Conservation (phyloP, 2,113 vertebrate species). For the Orcinus orca region DNA sequence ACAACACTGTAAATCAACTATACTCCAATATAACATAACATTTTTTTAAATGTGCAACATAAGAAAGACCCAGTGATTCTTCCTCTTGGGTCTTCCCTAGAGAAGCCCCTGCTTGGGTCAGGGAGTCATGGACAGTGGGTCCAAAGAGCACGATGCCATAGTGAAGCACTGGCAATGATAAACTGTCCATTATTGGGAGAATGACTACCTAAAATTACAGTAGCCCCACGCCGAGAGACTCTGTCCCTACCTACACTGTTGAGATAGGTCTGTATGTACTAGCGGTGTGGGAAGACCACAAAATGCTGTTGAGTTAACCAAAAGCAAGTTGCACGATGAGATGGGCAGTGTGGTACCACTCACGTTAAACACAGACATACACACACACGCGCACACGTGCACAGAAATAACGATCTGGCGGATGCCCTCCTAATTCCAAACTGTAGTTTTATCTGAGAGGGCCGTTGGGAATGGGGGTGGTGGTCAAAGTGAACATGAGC, state of each 20-base stretch:
- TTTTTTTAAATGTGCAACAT: neutral
- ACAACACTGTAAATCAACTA: neutral
- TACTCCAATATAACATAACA: neutral
- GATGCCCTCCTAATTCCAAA: no score
- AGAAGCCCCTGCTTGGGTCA: neutral
- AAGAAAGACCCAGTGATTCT: neutral
- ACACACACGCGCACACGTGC: rapidly evolving
- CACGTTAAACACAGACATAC: rapidly evolving
- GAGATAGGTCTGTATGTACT: rapidly evolving
- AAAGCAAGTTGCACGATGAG: neutral
- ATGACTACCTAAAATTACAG: rapidly evolving
- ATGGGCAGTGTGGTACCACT: neutral
- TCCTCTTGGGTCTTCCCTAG: neutral
- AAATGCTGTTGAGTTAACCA: rapidly evolving
- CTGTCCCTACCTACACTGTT: neutral
- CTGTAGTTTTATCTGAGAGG: neutral
- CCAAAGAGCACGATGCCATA: rapidly evolving
- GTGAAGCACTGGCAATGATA: rapidly evolving
- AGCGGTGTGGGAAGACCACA: neutral
- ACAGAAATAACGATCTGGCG: neutral
- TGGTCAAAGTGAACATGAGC: neutral
- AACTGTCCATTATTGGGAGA: neutral
- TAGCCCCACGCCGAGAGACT: no score
- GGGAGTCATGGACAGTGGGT: rapidly evolving
- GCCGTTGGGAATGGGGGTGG: rapidly evolving